phyloP scores from a whole-genome alignment of 2,113 vertebrate species.

The Scomber colias region DNA sequence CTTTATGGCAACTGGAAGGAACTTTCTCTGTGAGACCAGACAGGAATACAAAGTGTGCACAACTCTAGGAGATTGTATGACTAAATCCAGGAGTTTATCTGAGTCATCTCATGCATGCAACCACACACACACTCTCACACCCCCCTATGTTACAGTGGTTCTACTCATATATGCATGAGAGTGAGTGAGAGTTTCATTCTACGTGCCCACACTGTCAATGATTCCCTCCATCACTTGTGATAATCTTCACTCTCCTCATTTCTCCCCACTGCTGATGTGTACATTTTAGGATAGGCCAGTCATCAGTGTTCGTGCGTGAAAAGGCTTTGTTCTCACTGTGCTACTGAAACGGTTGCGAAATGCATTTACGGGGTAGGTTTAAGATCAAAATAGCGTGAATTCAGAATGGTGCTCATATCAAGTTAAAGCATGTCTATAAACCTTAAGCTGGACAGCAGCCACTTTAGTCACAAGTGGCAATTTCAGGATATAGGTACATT shows the following conservation, averaged over 20 bases:
- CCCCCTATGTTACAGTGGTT: not conserved
- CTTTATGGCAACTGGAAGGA: conserved; percentile 29
- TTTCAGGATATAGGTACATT: too few relatives aligned
- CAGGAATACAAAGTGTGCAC: conserved; percentile 32
- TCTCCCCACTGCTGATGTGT: conserved; percentile 21
- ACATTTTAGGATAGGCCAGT: conserved; percentile 14
- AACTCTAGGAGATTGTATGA: conserved; percentile 12
- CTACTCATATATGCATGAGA: conserved; percentile 41
- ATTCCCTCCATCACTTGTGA: conserved; percentile 45
- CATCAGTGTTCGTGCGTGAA: conserved; percentile 24
- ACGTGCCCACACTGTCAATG: conserved; percentile 57
- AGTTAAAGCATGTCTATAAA: too few relatives aligned
- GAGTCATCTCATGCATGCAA: conserved; percentile 47
- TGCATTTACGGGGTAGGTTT: too few relatives aligned
- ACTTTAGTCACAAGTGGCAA: too few relatives aligned
- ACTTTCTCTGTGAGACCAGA: conserved; percentile 24
- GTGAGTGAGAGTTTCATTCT: conserved; percentile 46
- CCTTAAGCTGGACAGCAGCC: too few relatives aligned
- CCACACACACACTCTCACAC: conserved; percentile 9
- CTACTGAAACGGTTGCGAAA: too few relatives aligned
- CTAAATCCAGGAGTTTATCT: conserved; percentile 48
- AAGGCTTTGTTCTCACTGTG: not conserved
- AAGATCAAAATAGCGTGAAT: too few relatives aligned
- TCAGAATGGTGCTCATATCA: too few relatives aligned
- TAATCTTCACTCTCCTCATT: conserved; percentile 54